phyloP scores from a whole-genome alignment of 2,888 invertebrate species.

The Rhopalosiphum nymphaeae region DNA sequence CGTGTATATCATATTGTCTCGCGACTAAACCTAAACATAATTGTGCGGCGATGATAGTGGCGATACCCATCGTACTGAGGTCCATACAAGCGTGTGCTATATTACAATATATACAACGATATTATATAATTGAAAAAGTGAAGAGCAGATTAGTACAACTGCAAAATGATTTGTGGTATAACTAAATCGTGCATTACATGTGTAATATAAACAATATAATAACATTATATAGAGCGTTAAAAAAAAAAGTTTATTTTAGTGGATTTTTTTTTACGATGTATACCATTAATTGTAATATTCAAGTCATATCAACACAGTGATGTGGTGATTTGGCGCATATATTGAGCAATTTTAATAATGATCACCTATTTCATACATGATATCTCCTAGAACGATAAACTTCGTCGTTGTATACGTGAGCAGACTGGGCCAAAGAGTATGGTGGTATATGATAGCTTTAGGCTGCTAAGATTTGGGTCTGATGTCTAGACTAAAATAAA shows the following conservation, averaged over 20 bases:
- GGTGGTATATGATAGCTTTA: not conserved
- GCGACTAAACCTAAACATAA: not conserved
- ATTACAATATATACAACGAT: not conserved
- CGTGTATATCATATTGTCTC: not conserved
- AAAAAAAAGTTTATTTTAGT: not conserved
- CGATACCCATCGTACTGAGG: not conserved
- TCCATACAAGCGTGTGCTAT: not conserved
- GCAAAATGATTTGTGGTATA: not conserved
- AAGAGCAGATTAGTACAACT: not conserved
- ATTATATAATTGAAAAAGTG: not conserved
- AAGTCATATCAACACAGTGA: not conserved
- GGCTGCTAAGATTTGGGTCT: not conserved
- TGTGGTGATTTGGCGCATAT: not conserved
- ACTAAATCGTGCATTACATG: too few species aligned
- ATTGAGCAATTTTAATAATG: not conserved
- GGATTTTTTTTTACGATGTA: not conserved
- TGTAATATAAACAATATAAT: too few species aligned
- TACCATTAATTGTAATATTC: not conserved
- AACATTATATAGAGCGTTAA: not conserved
- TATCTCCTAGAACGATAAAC: not conserved
- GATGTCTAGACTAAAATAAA: not conserved
- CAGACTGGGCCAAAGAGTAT: not conserved
- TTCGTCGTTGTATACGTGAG: too few species aligned
- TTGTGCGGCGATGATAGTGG: not conserved
- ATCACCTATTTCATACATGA: not conserved